Conservation (phyloP, 2,888 invertebrate genomes). For the Corythucha ciliata region DNA sequence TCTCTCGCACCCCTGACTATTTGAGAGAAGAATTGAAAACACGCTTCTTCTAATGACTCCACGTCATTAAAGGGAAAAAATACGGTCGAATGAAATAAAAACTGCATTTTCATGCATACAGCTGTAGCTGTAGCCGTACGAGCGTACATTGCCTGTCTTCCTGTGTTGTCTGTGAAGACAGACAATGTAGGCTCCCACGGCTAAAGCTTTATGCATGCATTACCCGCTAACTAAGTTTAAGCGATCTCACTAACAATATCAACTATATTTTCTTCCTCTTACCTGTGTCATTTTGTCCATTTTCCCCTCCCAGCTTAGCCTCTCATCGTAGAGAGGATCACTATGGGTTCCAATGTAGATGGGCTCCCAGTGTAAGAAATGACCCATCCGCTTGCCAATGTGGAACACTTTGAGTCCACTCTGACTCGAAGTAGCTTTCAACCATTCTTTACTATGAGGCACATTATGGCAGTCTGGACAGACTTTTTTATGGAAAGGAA, state of each 20-base stretch:
- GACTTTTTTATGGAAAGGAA: constrained; percentile 84
- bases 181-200: no score
- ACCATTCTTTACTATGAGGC: constrained; percentile 77
- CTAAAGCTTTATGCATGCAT: no score
- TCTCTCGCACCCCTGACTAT: no score
- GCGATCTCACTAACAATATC: no score
- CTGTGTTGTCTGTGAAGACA: no score
- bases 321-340: constrained; percentile 82
- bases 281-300: constrained; percentile 96
- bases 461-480: constrained; percentile 84
- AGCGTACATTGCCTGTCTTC: no score
- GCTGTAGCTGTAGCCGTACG: not conserved
- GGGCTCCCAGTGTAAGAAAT: constrained; percentile 82
- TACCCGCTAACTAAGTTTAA: no score
- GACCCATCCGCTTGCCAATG: constrained; percentile 69
- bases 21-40: no score
- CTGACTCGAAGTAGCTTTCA: constrained; percentile 45
- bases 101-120: not conserved
- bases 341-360: constrained; percentile 84
- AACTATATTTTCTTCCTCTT: no score
- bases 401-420: constrained; percentile 72
- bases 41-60: no score
- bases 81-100: not conserved
- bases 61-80: no score
- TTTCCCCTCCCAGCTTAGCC: constrained; percentile 89